phyloP scores from a whole-genome alignment of 2,113 vertebrate genomes.

The Athene noctua region DNA sequence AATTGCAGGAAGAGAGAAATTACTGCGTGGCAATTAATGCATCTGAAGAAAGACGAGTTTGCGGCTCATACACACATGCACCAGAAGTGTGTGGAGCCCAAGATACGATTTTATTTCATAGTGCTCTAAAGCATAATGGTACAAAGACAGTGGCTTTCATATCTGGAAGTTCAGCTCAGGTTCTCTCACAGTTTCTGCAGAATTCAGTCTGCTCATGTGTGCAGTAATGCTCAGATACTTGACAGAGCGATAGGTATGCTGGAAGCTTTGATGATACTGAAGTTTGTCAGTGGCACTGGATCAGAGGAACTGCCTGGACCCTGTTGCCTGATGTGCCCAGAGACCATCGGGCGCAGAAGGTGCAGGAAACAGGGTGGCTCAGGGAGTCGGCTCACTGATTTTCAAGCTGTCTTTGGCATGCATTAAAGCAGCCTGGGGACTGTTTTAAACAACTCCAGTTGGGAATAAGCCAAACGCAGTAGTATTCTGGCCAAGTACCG shows the following conservation, averaged over 20 bases:
- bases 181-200: neutral
- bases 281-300: neutral
- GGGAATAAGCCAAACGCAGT: constrained; percentile 52
- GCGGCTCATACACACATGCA: neutral
- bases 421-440: constrained; percentile 12
- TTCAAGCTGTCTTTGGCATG: constrained; percentile 52
- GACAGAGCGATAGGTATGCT: neutral
- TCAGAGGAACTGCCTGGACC: neutral
- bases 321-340: neutral
- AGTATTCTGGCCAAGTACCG: constrained; percentile 41
- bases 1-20: neutral
- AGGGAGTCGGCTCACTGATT: neutral
- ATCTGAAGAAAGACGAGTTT: neutral
- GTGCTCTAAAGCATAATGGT: neutral
- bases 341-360: neutral
- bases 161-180: neutral
- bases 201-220: neutral
- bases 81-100: neutral
- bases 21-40: neutral
- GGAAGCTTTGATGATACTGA: neutral
- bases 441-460: constrained; percentile 53
- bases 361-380: neutral
- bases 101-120: neutral
- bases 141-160: neutral
- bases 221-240: neutral